These are phyloP conservation scores for Peromyscus attwateri DNA, from an alignment of 2,797 vertebrate genomes.

Conservation along the genomic window DNA sequence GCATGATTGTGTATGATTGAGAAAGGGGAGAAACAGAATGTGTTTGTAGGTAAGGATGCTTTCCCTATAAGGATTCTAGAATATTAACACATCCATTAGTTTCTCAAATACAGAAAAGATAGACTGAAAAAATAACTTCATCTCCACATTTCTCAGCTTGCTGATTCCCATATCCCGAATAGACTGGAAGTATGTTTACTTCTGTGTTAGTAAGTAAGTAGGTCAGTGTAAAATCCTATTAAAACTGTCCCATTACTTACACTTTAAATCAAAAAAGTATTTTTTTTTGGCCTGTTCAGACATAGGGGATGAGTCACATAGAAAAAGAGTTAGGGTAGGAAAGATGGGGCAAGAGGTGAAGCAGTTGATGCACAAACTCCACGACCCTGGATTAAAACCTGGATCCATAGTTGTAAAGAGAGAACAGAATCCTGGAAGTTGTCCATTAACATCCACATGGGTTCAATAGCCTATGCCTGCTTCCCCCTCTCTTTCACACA, in stretches of 20 bases:
- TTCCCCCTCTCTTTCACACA: background rate
- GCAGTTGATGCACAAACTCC: no score
- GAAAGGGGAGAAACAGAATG: fast-evolving
- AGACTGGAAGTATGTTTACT: background rate
- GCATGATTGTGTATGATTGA: background rate
- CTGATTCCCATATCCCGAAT: background rate
- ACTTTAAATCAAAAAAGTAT: background rate
- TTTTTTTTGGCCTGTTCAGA: background rate
- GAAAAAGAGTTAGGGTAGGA: background rate
- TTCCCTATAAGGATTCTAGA: background rate
- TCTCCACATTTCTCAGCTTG: background rate
- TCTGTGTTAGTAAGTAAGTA: background rate
- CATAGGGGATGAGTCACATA: background rate
- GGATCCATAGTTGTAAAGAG: background rate
- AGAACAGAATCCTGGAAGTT: background rate
- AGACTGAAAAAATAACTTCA: background rate
- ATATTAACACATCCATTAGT: background rate
- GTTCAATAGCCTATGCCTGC: background rate
- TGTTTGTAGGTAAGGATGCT: background rate
- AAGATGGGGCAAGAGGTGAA: background rate
- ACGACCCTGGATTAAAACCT: background rate
- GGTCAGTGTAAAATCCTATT: background rate
- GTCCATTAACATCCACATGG: background rate
- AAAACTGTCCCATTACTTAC: background rate
- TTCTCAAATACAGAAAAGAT: background rate